Base-by-base conservation (phyloP, 1,140 invertebrate genomes). In the Bombus huntii region DNA sequence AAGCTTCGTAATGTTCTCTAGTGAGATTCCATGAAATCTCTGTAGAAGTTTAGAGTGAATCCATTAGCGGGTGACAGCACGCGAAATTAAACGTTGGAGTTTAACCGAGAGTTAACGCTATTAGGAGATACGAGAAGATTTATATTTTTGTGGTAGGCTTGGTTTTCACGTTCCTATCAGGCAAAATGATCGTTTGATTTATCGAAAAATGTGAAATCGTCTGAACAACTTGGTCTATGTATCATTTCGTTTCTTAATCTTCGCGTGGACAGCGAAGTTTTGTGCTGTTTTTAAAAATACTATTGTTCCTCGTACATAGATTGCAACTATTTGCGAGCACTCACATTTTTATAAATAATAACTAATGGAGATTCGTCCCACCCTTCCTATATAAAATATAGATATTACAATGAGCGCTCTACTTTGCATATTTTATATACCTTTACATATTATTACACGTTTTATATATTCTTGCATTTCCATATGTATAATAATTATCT, bases 61-160 rank as follows among this genome's bases (percentile, higher is more conserved):
- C 84, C 81, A 83, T 83, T 83, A 87, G 81, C 37, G 31, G 47
- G 31, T 66, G 84, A 81, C 78, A 81, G 65, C 13, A 39, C 9
- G 71, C 75, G 74, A 80, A 83, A 75, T 83, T 70, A 75, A 82
- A 31, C 83, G 83, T 68, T 31, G 1, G 31, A 31, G 31, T 31
- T 31, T 31, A 31, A 62, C 28, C 71, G 75, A 44, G 53, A 59
- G 68, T 31, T 62, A 31, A 62, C 68, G 39, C 57, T 80, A 80
- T 85, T 85, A 85, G 57, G 34, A 31, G 39, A 5, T 68, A n/a
- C 31, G 13, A 22, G n/a, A 62, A 80, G 83, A 85, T 85, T 80
- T 85, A 85, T 85, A 72, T 71, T 78, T 75, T 65, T n/a, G 22
- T 42, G 34, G 44, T 9, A 4, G 18, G 2, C 34, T 18, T 6